phyloP scores from a whole-genome alignment of 1,140 invertebrate genomes.

The Gryon sp. region DNA sequence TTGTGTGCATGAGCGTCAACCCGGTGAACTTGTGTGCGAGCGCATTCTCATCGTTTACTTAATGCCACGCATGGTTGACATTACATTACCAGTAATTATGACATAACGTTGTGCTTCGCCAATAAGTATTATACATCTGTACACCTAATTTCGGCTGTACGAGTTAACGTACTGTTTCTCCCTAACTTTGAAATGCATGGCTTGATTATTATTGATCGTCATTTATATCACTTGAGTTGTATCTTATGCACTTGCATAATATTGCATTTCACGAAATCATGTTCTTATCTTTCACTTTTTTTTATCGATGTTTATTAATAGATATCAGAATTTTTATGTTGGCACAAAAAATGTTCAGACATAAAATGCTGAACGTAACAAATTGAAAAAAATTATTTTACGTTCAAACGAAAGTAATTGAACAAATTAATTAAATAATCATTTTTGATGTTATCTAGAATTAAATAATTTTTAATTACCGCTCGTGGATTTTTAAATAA shows the following conservation, averaged over 20 bases:
- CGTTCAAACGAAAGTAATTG: no score
- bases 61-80: slow-evolving; percentile 61
- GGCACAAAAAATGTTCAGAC: no score
- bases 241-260: slow-evolving; percentile 26
- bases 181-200: slow-evolving; percentile 25
- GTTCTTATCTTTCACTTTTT: background rate
- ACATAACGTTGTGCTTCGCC: slow-evolving; percentile 55
- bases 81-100: slow-evolving; percentile 62
- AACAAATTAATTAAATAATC: no score
- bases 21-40: slow-evolving; percentile 15
- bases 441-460: no score
- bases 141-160: slow-evolving; percentile 50
- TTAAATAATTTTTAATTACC: no score
- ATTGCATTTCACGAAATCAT: slow-evolving; percentile 2
- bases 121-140: slow-evolving; percentile 47
- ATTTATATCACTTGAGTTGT: slow-evolving; percentile 30
- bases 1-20: slow-evolving; percentile 30
- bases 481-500: no score
- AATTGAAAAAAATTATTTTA: no score
- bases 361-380: no score
- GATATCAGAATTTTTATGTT: background rate
- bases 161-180: slow-evolving; percentile 43
- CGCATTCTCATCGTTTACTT: slow-evolving; percentile 59
- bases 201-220: slow-evolving; percentile 50
- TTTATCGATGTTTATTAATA: background rate